Evolutionary conservation across 2,797 vertebrate species (phyloP).

Genomic region (Leucoraja ocellata): DNA sequence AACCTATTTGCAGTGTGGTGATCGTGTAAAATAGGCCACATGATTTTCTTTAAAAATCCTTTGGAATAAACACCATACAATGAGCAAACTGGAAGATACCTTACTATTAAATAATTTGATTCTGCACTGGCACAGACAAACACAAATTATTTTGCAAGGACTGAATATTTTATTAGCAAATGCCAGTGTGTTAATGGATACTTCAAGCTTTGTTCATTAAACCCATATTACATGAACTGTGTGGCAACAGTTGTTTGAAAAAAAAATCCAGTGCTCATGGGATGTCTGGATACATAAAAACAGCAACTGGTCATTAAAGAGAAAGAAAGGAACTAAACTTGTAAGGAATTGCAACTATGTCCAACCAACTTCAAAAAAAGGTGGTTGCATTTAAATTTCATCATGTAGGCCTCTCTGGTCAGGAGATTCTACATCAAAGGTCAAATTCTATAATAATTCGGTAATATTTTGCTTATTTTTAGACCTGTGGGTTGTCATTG

Average conservation of each 20-base stretch:
- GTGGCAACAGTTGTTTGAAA: neutral
- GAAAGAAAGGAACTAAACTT: constrained; percentile 18
- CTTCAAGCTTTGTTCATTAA: constrained; percentile 34
- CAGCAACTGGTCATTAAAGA: constrained; percentile 29
- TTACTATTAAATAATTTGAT: constrained; percentile 29
- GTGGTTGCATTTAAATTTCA: constrained; percentile 9
- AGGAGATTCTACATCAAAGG: constrained; percentile 3
- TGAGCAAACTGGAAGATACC: neutral
- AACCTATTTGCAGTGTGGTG: neutral
- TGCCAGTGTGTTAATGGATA: constrained; percentile 26
- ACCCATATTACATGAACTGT: constrained; percentile 23
- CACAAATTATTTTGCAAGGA: constrained; percentile 36
- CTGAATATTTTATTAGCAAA: constrained; percentile 36
- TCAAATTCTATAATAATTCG: constrained; percentile 5
- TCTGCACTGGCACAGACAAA: constrained; percentile 32
- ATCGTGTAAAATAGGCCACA: neutral
- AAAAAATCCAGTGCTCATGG: constrained; percentile 15
- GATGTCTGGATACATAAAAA: constrained; percentile 29
- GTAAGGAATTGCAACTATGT: constrained; percentile 34
- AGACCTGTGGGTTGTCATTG: neutral
- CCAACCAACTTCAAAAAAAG: constrained; percentile 32
- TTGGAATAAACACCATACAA: constrained; percentile 13
- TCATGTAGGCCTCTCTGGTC: neutral
- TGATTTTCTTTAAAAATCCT: constrained; percentile 5
- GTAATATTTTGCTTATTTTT: constrained; percentile 7